These are phyloP conservation scores for Iphiclides podalirius DNA, from an alignment of 2,888 invertebrate genomes.

Conservation along the genomic window DNA sequence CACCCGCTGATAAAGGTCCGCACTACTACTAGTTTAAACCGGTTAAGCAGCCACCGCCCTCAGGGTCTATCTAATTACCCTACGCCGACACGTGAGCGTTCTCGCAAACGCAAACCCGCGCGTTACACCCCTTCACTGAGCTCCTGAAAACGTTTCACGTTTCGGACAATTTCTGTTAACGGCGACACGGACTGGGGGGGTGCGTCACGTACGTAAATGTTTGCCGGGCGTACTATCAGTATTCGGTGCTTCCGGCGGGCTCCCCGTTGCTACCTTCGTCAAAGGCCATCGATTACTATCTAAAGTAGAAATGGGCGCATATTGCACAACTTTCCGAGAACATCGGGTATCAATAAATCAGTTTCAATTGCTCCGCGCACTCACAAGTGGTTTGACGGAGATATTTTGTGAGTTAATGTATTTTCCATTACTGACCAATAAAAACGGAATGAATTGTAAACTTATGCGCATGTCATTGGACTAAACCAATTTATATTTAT, in stretches of 20 bases:
- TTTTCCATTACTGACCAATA: conserved; percentile 10
- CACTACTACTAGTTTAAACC: conserved; percentile 71
- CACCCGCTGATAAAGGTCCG: conserved; percentile 76
- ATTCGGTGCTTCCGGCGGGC: conserved; percentile 55
- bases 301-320: conserved; percentile 52
- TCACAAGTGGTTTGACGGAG: conserved; percentile 41
- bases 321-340: conserved; percentile 64
- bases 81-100: conserved; percentile 53
- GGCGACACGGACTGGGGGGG: conserved; percentile 41
- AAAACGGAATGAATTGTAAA: conserved; percentile 10
- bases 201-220: conserved; percentile 69
- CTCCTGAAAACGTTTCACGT: conserved; percentile 47
- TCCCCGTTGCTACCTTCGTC: conserved; percentile 50
- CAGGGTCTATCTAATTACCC: conserved; percentile 78
- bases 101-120: conserved; percentile 35
- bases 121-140: conserved; percentile 40
- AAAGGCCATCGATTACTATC: conserved; percentile 71
- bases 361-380: conserved; percentile 43
- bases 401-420: conserved; percentile 28
- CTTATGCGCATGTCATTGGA: conserved; percentile 5
- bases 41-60: conserved; percentile 73
- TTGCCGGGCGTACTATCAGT: conserved; percentile 57
- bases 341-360: conserved; percentile 57
- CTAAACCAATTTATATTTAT: neutral
- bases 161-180: conserved; percentile 47